Evolutionary conservation across 2,113 vertebrate genomes (phyloP), one percentile per base, ranked within the genome.

Genomic region (Percopsis transmontana): DNA sequence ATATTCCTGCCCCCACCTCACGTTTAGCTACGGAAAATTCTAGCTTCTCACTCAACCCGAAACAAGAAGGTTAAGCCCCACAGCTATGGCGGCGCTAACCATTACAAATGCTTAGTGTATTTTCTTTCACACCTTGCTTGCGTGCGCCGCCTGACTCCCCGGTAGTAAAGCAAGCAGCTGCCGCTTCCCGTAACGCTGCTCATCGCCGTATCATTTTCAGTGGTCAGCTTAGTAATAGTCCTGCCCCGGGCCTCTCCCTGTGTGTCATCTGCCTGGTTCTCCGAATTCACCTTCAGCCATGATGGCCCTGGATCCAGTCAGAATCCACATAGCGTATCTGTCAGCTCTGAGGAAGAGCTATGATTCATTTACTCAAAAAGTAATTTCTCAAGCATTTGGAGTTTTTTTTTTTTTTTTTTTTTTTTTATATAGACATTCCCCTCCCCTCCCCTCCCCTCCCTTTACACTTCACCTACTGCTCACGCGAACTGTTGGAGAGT

Each of bases 201-300:
- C 74, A 54, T 65, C 48, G 11, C 62, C 44, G 39, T 84, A 80
- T 90, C 72, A 70, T 51, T 72, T 84, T 77, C 44, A 61, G 68
- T 33, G 11, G 19, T 45, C 24, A 73, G 70, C 70, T 79, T 50
- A 71, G 76, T 78, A 70, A 78, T 58, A 79, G 84, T 88, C 74
- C 55, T 73, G 73, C 56, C 69, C 50, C 62, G 3, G 4, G 5
- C 47, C 76, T 74, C 72, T 81, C 69, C 72, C 80, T 54, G 48
- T 86, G 77, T 90, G 87, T 90, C 83, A 86, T 88, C 79, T 62
- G 82, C 56, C 77, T 48, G 66, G 77, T 85, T 84, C 68, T 81
- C 81, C 70, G 76, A 88, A 90, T 60, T 60, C 1, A 71, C 56
- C 53, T 16, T 73, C 47, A 18, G 15, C 15, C 2, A 18, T 18